phyloP scores from a whole-genome alignment of 2,113 vertebrate species.

The Neodon shergylaensis region DNA sequence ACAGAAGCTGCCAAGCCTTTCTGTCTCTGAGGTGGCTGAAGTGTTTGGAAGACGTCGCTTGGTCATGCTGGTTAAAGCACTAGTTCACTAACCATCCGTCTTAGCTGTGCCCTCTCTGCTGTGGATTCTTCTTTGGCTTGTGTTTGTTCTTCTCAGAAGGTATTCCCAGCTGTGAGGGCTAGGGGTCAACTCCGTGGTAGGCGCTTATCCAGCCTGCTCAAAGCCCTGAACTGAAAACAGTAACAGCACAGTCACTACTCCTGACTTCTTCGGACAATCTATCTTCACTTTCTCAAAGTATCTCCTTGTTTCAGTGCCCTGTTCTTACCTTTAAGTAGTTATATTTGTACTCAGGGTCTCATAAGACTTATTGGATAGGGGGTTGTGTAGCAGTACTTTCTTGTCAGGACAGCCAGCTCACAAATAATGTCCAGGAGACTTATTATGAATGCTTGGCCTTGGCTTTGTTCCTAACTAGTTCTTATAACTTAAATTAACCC shows the following conservation, averaged over 20 bases:
- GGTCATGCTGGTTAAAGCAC: not conserved
- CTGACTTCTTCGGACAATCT: not conserved
- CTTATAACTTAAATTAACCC: not conserved
- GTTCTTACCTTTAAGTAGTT: not conserved
- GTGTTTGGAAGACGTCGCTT: not conserved
- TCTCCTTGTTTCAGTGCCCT: not conserved
- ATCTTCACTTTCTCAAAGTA: not conserved
- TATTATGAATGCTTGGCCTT: not conserved
- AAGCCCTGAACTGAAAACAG: not conserved
- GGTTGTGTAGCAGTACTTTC: not conserved
- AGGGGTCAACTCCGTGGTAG: not conserved
- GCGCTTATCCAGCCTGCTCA: not conserved
- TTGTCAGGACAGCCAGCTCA: not conserved
- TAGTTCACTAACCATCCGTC: not conserved
- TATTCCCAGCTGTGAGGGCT: not conserved
- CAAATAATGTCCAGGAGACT: not conserved
- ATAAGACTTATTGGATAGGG: not conserved
- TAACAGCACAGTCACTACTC: not conserved
- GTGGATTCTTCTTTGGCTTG: not conserved
- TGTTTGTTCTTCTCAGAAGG: slow-evolving; percentile 3
- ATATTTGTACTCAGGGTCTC: not conserved
- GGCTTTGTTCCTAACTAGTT: not conserved
- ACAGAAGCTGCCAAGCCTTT: not conserved
- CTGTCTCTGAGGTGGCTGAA: not conserved
- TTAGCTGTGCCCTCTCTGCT: not conserved